Evolutionary conservation across 2,888 invertebrate species (phyloP), one percentile per base, ranked within the genome.

Genomic region (Steinernema hermaphroditum): DNA sequence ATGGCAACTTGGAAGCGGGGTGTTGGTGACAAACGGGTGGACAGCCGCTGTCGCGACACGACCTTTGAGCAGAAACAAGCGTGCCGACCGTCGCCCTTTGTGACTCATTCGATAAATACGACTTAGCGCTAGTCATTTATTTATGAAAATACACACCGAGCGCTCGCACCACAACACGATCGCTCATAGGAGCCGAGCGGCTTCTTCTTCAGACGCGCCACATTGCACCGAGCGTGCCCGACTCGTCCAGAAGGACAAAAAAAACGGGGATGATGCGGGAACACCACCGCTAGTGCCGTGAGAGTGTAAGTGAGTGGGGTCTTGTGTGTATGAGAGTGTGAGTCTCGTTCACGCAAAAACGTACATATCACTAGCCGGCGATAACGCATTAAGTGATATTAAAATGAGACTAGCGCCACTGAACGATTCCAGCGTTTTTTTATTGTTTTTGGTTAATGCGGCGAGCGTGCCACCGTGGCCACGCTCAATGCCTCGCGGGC

Each of bases 51-150:
- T 12, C 6, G 57, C 14, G 57, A 29, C 14, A 24, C 9, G 57
- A n/a, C n/a, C n/a, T n/a, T n/a, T n/a, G 57, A 57, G 14, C 27
- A 24, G 37, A 37, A 37, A 37, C 12, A 37, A 4, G 37, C 6
- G 37, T 37, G 37, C 12, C 37, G 37, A 37, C 12, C 37, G 37
- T 16, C 54, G 54, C 9, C 54, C 54, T 54, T 27, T 24, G 27
- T 54, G 54, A 54, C 54, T 54, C 54, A 54, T 54, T 54, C 54
- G 54, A 54, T 54, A 54, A 54, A 54, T 54, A 54, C 54, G 54
- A 54, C 54, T 54, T 54, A 54, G 27, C 6, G 24, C 54, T 54
- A 54, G 54, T 54, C 54, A 54, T 54, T 54, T 54, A 54, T 54
- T 54, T 54, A 54, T 54, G 54, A 54, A 54, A 54, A 54, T 54